These are phyloP conservation scores for Hemicrepidius hirtus DNA, from an alignment of 2,888 invertebrate species.

Conservation along the genomic window DNA sequence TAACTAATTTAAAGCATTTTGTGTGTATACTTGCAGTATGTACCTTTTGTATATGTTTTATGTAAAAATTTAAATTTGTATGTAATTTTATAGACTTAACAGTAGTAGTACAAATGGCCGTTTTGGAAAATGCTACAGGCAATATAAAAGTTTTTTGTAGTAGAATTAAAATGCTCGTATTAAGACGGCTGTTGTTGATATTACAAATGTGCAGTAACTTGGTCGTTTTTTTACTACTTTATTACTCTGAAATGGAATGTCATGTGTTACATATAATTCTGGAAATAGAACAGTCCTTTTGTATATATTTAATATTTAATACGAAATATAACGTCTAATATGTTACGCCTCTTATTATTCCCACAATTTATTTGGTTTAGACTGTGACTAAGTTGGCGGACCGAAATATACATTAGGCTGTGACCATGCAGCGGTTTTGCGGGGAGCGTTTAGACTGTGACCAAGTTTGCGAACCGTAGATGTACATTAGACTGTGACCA, in stretches of 20 bases:
- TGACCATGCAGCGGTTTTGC: no score
- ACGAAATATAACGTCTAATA: constrained; percentile 60
- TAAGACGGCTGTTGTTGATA: constrained; percentile 43
- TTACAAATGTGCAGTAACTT: constrained; percentile 33
- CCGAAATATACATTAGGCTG: no score
- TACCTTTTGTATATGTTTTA: constrained; percentile 37
- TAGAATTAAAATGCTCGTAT: constrained; percentile 36
- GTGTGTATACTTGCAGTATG: constrained; percentile 28
- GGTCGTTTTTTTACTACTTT: constrained; percentile 48
- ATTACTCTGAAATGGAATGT: constrained; percentile 50
- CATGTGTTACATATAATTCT: constrained; percentile 47
- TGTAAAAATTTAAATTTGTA: constrained; percentile 34
- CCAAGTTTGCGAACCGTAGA: no score
- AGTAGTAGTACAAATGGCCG: constrained; percentile 47
- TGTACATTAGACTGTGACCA: no score
- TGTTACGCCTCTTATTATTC: constrained; percentile 11
- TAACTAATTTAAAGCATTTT: neutral
- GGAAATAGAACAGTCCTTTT: constrained; percentile 56
- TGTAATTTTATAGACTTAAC: constrained; percentile 37
- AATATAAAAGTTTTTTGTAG: constrained; percentile 15
- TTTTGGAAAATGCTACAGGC: constrained; percentile 26
- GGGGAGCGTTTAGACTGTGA: no score
- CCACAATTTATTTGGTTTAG: no score
- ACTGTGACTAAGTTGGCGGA: no score
- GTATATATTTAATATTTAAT: constrained; percentile 58